A percentile compares a stretch with the other conserved stretches of the same genome.
These are phyloP conservation scores for Alauda arvensis DNA, from an alignment of 2,797 vertebrate genomes.

Conservation along the genomic window DNA sequence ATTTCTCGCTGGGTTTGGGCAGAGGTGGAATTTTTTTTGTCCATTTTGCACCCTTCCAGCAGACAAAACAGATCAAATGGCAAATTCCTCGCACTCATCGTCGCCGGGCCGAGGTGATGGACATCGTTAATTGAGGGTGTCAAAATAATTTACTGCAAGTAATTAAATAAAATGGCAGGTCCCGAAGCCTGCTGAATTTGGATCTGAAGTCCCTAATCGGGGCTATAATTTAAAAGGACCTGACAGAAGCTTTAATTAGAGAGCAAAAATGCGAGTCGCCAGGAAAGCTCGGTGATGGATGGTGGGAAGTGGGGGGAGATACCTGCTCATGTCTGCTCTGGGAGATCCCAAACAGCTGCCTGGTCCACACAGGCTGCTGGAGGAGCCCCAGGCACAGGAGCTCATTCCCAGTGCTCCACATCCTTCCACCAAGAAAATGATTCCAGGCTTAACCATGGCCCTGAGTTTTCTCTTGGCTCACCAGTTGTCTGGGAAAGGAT, in stretches of 20 bases:
- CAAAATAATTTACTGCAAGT: conserved; percentile 53
- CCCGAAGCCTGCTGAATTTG: conserved; percentile 25
- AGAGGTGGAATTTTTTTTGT: neutral
- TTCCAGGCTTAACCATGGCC: neutral
- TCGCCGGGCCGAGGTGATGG: neutral
- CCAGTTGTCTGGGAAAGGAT: neutral
- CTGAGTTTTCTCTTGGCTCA: neutral
- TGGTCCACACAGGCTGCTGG: neutral
- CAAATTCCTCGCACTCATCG: conserved; percentile 21
- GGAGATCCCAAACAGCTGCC: conserved; percentile 33
- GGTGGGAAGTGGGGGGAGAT: conserved; percentile 4
- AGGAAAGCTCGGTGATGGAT: neutral
- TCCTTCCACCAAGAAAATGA: neutral
- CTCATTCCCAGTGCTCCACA: neutral
- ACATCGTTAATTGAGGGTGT: conserved; percentile 49
- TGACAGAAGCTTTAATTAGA: conserved; percentile 47
- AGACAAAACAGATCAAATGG: conserved; percentile 31
- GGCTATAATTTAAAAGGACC: conserved; percentile 13
- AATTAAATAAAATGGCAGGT: conserved; percentile 63
- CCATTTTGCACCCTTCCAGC: neutral
- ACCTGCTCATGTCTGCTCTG: neutral
- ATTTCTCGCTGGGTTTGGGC: neutral
- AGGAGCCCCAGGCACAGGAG: neutral
- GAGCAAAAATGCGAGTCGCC: neutral
- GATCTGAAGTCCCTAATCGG: conserved; percentile 20